phyloP scores from a whole-genome alignment of 2,113 vertebrate species.

The Oryzias woworae region DNA sequence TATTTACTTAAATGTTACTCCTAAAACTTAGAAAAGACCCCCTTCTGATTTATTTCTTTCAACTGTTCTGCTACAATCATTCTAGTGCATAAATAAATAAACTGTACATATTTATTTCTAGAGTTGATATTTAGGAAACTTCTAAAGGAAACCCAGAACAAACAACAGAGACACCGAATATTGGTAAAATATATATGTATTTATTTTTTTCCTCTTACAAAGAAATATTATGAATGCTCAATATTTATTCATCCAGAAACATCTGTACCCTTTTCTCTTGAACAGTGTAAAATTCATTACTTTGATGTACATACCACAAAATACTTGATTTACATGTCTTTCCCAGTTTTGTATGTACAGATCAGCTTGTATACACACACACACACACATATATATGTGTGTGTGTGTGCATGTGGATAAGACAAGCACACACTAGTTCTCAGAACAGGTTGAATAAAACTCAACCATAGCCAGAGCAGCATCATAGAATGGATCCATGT shows the following conservation, averaged over 20 bases:
- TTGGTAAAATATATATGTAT: slow-evolving; percentile 95
- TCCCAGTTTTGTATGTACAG: slow-evolving; percentile 81
- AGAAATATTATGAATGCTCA: slow-evolving; percentile 96
- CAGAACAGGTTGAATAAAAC: slow-evolving; percentile 88
- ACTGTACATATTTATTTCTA: too few species aligned
- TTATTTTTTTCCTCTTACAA: slow-evolving; percentile 98
- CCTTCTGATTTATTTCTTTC: too few species aligned
- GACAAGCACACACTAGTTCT: slow-evolving; percentile 78
- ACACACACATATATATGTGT: too few species aligned
- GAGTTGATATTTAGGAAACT: not conserved
- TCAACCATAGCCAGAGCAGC: slow-evolving; percentile 82
- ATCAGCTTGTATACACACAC: slow-evolving; percentile 77
- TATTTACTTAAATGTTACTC: too few species aligned
- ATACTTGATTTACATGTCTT: slow-evolving; percentile 85
- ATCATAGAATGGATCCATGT: slow-evolving; percentile 45
- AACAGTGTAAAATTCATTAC: slow-evolving; percentile 93
- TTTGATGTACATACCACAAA: slow-evolving; percentile 96
- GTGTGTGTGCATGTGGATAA: slow-evolving; percentile 76
- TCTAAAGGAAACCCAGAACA: not conserved
- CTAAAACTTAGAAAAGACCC: too few species aligned
- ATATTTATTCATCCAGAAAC: slow-evolving; percentile 96
- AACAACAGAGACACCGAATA: slow-evolving; percentile 21
- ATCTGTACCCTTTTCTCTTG: slow-evolving; percentile 81
- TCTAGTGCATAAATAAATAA: too few species aligned
- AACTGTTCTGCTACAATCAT: too few species aligned